Percentiles rank a stretch among this genome's conserved stretches.
Conservation (phyloP, 2,888 invertebrate genomes). For the Athetis lepigone region DNA sequence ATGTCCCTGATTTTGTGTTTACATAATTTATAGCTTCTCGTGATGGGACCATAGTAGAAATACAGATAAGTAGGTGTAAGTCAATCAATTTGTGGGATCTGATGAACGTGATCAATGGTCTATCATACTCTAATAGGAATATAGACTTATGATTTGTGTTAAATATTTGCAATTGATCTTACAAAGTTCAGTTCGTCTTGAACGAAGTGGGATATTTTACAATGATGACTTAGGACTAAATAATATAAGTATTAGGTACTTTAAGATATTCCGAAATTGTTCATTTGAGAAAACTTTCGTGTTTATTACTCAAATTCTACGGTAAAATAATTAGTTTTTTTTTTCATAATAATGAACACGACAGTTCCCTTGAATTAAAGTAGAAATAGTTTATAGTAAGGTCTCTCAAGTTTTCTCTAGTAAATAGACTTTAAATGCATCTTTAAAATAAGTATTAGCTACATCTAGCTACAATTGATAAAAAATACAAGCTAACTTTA, state of each 20-base stretch:
- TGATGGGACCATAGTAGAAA: not conserved
- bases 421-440: constrained; percentile 49
- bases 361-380: not conserved
- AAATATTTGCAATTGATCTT: constrained; percentile 30
- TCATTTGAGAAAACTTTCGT: constrained; percentile 22
- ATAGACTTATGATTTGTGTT: constrained; percentile 25
- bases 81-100: constrained; percentile 9
- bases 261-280: constrained; percentile 15
- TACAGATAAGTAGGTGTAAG: not conserved
- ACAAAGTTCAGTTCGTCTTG: constrained; percentile 24
- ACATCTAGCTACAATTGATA: constrained; percentile 49
- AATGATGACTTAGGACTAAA: constrained; percentile 49
- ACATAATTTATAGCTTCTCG: too few species aligned
- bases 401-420: constrained; percentile 48
- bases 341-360: constrained; percentile 18
- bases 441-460: constrained; percentile 54
- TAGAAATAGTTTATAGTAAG: constrained; percentile 29
- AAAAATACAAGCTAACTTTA: constrained; percentile 52
- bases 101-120: constrained; percentile 23
- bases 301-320: constrained; percentile 32
- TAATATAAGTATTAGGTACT: constrained; percentile 42
- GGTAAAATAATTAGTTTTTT: constrained; percentile 23
- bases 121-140: constrained; percentile 33
- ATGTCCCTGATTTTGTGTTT: too few species aligned
- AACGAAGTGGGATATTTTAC: constrained; percentile 50